Percentiles rank a stretch among this genome's conserved stretches.
These are phyloP conservation scores for Xanthostigma xanthostigma DNA, from an alignment of 2,888 invertebrate species.

Conservation along the genomic window DNA sequence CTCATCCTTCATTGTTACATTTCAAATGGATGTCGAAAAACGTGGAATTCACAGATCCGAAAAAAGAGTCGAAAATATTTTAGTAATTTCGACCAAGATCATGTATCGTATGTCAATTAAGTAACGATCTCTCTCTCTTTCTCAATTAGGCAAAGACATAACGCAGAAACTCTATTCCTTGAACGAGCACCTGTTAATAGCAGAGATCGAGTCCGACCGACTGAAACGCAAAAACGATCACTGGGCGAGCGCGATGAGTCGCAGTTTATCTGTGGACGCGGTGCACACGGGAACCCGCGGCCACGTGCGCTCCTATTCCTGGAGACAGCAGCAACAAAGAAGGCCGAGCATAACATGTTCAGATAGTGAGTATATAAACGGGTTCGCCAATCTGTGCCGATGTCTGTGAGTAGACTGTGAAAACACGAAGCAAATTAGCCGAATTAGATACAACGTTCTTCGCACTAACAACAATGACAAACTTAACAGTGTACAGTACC, in stretches of 20 bases:
- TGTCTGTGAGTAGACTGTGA: neutral
- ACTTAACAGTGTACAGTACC: neutral
- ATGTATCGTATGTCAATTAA: no score
- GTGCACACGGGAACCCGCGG: conserved; percentile 66
- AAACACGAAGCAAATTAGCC: neutral
- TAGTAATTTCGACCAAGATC: no score
- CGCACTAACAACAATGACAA: neutral
- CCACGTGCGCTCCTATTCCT: conserved; percentile 49
- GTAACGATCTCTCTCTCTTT: conserved; percentile 1
- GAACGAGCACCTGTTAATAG: conserved; percentile 52
- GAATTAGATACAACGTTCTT: neutral
- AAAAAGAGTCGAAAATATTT: no score
- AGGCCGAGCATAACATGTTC: conserved; percentile 28
- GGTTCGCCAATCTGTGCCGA: no score
- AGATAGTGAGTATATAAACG: conserved; percentile 25
- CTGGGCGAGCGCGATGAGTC: conserved; percentile 35
- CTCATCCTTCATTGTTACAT: no score
- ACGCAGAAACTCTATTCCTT: conserved; percentile 72
- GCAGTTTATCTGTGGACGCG: conserved; percentile 63
- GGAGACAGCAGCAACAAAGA: conserved; percentile 33
- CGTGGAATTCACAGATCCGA: no score
- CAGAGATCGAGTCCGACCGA: conserved; percentile 27
- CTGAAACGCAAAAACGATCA: conserved; percentile 26
- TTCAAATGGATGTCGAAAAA: no score
- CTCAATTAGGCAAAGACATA: conserved; percentile 55